These are phyloP conservation scores for Cephonodes hylas DNA, from an alignment of 2,888 invertebrate species.

Conservation along the genomic window DNA sequence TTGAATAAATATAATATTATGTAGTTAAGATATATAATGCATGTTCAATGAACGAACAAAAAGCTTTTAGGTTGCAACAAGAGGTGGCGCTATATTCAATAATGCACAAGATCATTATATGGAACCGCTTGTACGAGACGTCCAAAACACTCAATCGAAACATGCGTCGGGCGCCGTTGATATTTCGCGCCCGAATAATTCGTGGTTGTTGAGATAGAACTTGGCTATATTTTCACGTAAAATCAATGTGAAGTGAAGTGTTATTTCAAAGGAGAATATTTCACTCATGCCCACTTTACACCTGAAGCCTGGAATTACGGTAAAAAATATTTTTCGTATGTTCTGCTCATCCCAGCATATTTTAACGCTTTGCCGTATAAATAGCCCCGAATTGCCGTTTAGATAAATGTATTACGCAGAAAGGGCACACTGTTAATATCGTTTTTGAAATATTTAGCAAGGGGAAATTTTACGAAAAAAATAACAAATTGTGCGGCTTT, in stretches of 20 bases:
- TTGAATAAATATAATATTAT: too few species aligned
- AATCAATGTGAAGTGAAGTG: conserved; percentile 63
- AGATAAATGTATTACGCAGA: conserved; percentile 23
- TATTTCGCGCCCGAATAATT: conserved; percentile 64
- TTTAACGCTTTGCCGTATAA: conserved; percentile 50
- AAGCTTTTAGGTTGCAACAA: not conserved
- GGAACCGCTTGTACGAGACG: conserved; percentile 26
- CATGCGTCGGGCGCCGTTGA: conserved; percentile 59
- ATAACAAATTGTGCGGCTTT: not conserved
- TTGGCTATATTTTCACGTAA: conserved; percentile 22
- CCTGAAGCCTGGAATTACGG: conserved; percentile 76
- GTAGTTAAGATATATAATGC: too few species aligned
- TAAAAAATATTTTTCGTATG: conserved; percentile 42
- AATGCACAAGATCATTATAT: conserved; percentile 59
- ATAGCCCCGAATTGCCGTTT: conserved; percentile 41
- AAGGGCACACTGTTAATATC: conserved; percentile 7
- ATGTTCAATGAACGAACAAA: too few species aligned
- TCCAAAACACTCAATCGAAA: conserved; percentile 72
- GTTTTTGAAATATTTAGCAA: not conserved
- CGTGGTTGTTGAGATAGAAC: conserved; percentile 37
- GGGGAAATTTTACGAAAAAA: not conserved
- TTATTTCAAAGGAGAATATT: conserved; percentile 33
- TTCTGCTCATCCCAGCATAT: conserved; percentile 32
- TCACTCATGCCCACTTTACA: conserved; percentile 75
- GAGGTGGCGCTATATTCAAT: conserved; percentile 44